Evolutionary conservation across 2,797 vertebrate genomes (phyloP).

Genomic region (Melanotaenia boesemani): DNA sequence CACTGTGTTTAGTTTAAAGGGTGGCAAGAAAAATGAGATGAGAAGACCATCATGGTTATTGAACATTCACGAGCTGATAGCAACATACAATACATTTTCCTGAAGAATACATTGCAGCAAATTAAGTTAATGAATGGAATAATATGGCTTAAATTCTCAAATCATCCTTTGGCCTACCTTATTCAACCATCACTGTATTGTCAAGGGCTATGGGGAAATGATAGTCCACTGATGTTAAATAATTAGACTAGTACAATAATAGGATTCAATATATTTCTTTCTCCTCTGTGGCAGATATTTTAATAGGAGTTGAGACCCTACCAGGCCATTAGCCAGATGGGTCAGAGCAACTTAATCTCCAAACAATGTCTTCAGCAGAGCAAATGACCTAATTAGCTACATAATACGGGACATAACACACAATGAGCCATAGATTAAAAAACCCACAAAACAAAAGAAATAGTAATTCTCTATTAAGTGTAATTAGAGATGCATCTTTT

Average conservation of each 20-base stretch:
- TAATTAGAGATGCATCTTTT: conserved; percentile 48
- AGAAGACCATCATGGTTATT: neutral
- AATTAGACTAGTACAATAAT: conserved; percentile 87
- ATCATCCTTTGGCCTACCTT: conserved; percentile 54
- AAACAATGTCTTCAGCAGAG: conserved; percentile 83
- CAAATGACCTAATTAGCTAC: conserved; percentile 84
- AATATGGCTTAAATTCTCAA: conserved; percentile 24
- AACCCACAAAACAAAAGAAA: conserved; percentile 28
- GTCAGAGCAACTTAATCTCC: conserved; percentile 82
- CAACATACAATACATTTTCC: neutral
- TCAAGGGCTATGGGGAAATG: conserved; percentile 60
- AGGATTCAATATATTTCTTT: conserved; percentile 85
- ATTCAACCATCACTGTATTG: conserved; percentile 63
- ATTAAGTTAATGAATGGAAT: conserved; percentile 15
- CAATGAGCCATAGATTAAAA: conserved; percentile 51
- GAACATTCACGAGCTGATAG: neutral
- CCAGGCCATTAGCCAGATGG: conserved; percentile 85
- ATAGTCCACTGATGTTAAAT: conserved; percentile 78
- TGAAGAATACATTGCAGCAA: conserved; percentile 20
- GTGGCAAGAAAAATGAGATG: neutral
- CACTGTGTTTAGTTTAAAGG: neutral
- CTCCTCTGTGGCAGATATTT: conserved; percentile 84
- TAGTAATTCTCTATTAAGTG: conserved; percentile 54
- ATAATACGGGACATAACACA: conserved; percentile 76
- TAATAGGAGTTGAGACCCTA: conserved; percentile 84